Evolutionary conservation across 2,113 vertebrate species (phyloP).

Genomic region (Synodontis membranacea): DNA sequence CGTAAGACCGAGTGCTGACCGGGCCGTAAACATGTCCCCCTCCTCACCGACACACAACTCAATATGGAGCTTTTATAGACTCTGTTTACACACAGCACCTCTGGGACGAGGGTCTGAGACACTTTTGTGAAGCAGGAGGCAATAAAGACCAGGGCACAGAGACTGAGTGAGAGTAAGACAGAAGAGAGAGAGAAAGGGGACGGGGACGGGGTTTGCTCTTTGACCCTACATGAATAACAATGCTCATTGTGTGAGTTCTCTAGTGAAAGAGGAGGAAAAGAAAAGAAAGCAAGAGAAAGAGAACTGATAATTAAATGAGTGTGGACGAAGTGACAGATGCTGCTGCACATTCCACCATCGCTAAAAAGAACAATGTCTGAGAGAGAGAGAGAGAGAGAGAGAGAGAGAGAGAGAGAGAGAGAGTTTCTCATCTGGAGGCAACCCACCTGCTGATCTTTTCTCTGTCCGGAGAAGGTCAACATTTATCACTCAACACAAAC

Average conservation of each 20-base stretch:
- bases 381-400: background rate
- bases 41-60: background rate
- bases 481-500: no score
- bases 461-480: no score
- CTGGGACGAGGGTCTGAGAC: conserved; percentile 14
- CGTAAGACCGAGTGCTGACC: background rate
- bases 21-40: background rate
- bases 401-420: conserved; percentile 4
- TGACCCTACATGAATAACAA: conserved; percentile 58
- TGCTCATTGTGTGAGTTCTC: conserved; percentile 53
- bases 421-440: no score
- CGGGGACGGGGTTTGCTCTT: conserved; percentile 35
- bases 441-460: no score
- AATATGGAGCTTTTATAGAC: conserved; percentile 6
- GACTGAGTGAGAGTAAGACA: conserved; percentile 11
- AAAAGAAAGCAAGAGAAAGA: conserved; percentile 56
- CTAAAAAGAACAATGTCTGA: background rate
- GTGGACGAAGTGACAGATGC: conserved; percentile 93
- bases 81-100: conserved; percentile 32
- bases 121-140: conserved; percentile 17
- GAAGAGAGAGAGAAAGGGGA: conserved; percentile 14
- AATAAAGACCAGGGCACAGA: background rate
- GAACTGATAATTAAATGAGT: conserved; percentile 90
- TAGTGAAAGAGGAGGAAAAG: conserved; percentile 42
- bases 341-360: conserved; percentile 63